Evolutionary conservation across 2,888 invertebrate genomes (phyloP).

Genomic region (Leistus spinibarbis): DNA sequence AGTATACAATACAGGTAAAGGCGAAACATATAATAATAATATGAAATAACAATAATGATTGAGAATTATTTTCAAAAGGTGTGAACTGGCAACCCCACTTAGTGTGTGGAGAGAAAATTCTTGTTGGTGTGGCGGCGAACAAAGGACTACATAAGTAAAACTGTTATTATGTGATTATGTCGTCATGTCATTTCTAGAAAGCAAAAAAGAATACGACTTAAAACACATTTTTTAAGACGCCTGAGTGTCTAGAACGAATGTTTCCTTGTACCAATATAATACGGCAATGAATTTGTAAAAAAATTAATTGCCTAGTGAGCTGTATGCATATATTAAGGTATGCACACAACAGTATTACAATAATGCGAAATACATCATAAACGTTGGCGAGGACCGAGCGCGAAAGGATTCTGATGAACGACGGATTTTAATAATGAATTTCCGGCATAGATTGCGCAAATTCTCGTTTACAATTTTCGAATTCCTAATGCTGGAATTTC

Average conservation of each 20-base stretch:
- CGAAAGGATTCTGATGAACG: constrained; percentile 31
- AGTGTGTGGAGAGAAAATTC: not conserved
- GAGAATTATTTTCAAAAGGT: not conserved
- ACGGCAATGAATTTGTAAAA: not conserved
- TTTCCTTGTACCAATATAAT: not conserved
- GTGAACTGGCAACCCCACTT: not conserved
- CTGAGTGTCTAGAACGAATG: not conserved
- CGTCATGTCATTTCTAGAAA: not conserved
- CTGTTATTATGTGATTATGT: not conserved
- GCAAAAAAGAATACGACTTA: not conserved
- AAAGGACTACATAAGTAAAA: not conserved
- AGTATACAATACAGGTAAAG: not conserved
- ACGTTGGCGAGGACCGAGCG: not conserved
- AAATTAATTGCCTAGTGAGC: not conserved
- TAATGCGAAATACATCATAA: not conserved
- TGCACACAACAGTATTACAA: not conserved
- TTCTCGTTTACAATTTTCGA: constrained; percentile 37
- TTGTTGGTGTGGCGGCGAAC: not conserved
- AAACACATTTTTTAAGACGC: not conserved
- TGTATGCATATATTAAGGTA: not conserved
- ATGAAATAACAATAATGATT: not conserved
- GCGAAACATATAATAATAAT: not conserved
- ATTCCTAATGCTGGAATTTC: constrained; percentile 34
- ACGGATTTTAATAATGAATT: constrained; percentile 37
- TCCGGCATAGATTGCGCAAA: constrained; percentile 30